Percentiles rank a stretch among this genome's conserved stretches.
phyloP scores from a whole-genome alignment of 2,797 vertebrate species.

The Podargus strigoides region DNA sequence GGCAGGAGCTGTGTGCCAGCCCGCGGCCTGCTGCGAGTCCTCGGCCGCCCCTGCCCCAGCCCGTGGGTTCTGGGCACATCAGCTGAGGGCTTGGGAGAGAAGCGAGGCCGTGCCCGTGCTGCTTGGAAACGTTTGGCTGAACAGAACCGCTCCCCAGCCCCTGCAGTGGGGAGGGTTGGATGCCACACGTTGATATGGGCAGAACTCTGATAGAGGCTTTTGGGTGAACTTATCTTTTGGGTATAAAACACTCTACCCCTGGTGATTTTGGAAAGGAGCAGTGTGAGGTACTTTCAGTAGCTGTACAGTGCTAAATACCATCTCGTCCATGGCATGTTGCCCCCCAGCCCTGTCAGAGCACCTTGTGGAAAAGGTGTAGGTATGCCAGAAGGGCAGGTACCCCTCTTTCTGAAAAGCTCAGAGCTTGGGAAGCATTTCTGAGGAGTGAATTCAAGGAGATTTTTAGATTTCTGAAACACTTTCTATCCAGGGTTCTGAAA shows the following conservation, averaged over 20 bases:
- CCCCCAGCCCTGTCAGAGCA: neutral
- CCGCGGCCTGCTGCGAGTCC: neutral
- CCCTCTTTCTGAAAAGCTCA: neutral
- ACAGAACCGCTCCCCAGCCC: rapidly evolving
- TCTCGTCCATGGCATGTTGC: rapidly evolving
- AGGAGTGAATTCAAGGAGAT: neutral
- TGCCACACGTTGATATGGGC: rapidly evolving
- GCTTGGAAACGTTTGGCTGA: rapidly evolving
- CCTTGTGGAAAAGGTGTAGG: neutral
- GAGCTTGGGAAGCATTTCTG: neutral
- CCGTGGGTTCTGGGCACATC: neutral
- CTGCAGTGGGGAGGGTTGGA: rapidly evolving
- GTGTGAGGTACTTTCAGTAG: neutral
- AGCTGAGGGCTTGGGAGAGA: neutral
- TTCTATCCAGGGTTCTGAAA: neutral
- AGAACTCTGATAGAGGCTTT: neutral
- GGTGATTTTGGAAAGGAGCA: neutral
- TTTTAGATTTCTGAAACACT: neutral
- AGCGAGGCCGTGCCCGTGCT: neutral
- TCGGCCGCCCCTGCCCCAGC: neutral
- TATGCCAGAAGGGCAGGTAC: rapidly evolving
- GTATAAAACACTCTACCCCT: rapidly evolving
- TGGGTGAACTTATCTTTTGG: neutral
- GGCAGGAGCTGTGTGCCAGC: neutral
- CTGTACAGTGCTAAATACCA: neutral